phyloP scores from a whole-genome alignment of 2,113 vertebrate species.

The Emberiza fucata region DNA sequence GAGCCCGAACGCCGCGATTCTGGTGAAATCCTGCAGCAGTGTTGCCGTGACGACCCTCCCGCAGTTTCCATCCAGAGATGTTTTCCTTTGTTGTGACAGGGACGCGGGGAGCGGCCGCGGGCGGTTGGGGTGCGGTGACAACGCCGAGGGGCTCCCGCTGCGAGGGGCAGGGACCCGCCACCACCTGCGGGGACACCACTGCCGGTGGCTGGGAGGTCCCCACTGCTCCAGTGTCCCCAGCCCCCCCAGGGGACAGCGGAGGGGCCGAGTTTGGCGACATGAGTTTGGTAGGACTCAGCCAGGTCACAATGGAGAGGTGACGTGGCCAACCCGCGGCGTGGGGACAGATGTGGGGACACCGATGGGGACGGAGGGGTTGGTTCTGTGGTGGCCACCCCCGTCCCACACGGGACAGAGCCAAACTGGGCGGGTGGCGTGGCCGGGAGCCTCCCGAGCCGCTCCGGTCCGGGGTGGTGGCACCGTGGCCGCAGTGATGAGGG shows the following conservation, averaged over 20 bases:
- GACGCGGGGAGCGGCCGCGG: not conserved
- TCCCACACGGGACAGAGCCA: accelerated
- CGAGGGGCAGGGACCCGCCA: accelerated
- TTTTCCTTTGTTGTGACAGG: conserved; percentile 62
- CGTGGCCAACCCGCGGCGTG: accelerated
- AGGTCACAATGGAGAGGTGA: accelerated
- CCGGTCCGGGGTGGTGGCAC: accelerated
- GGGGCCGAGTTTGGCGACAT: not conserved
- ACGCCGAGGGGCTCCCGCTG: not conserved
- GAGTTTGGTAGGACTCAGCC: not conserved
- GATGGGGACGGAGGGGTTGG: too few relatives aligned
- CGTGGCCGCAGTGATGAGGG: too few relatives aligned
- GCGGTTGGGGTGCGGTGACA: accelerated
- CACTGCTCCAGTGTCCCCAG: not conserved
- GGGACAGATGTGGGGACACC: not conserved
- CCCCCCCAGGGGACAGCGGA: not conserved
- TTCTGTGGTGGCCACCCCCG: accelerated
- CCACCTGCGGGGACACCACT: accelerated
- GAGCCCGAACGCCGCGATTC: not conserved
- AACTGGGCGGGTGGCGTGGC: accelerated
- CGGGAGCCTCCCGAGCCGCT: not conserved
- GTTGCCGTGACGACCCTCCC: conserved; percentile 67
- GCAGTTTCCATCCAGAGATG: conserved; percentile 34
- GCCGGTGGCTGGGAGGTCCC: not conserved
- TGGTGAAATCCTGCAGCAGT: conserved; percentile 46